phyloP scores from a whole-genome alignment of 2,888 invertebrate species.

The Spialia ferax region DNA sequence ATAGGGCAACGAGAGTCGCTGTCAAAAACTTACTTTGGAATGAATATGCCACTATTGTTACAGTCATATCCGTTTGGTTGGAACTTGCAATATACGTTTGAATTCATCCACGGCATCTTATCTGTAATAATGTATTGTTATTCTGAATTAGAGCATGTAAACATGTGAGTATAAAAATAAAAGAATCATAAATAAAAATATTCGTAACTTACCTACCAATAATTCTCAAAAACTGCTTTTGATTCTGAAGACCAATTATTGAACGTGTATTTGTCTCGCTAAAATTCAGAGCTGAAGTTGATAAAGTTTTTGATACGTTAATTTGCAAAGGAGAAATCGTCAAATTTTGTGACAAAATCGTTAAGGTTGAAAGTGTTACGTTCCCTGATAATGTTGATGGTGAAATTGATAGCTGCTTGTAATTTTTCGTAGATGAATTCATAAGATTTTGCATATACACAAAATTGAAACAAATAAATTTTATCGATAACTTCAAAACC shows the following conservation, averaged over 20 bases:
- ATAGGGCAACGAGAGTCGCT: too few relatives aligned
- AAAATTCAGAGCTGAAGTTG: neutral
- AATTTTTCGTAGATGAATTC: neutral
- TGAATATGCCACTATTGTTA: slow-evolving; percentile 31
- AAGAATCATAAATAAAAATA: too few relatives aligned
- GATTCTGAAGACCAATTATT: neutral
- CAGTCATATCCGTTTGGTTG: slow-evolving; percentile 63
- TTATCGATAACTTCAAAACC: neutral
- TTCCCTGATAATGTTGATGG: neutral
- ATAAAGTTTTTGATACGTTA: neutral
- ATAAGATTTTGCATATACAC: neutral
- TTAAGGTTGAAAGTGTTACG: neutral
- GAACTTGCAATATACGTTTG: slow-evolving; percentile 58
- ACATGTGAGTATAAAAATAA: too few relatives aligned
- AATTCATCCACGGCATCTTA: slow-evolving; percentile 29
- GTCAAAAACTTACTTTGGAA: slow-evolving; percentile 50
- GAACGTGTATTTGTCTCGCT: neutral
- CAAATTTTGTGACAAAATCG: neutral
- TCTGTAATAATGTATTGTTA: slow-evolving; percentile 16
- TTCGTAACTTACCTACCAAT: neutral
- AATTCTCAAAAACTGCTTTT: neutral
- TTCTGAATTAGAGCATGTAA: too few relatives aligned
- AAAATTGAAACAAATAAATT: neutral
- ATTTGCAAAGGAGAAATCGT: neutral
- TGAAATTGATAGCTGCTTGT: neutral